Evolutionary conservation across 2,113 vertebrate genomes (phyloP), one percentile per base, ranked within the genome.

Genomic region (Podocnemis expansa): DNA sequence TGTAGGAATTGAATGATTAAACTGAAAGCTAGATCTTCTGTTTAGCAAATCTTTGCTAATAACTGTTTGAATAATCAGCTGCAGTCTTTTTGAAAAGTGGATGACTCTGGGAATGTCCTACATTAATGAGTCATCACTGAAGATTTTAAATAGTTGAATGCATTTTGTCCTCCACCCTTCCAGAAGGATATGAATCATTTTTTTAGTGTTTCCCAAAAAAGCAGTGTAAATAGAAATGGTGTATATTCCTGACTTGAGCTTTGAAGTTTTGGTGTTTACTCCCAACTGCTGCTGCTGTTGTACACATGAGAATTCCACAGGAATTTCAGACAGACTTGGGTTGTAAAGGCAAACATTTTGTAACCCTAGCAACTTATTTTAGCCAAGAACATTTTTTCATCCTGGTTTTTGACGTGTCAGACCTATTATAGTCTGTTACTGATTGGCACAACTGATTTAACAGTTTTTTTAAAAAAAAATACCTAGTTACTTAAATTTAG

Each of bases 71-170:
- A 63, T 45, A 94, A 56, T 56, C 67, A 89, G 90, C 94, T 73
- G 34, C 55, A 54, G 49, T 96, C 58, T 94, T 93, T 97, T 88
- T 87, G 89, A 87, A 93, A 95, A 89, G 55, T 80, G 94, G 75
- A n/a, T 29, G 63, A 87, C 95, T 96, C 96, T 96, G 96, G 97
- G 97, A 98, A 94, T 89, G 84, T 91, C 95, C 92, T 84, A 38
- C 93, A 84, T 75, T 93, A 43, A 67, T 98, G 98, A 98, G 92
- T 98, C 98, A 98, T 96, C 89, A 80, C 70, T 96, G 91, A 94
- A 91, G 49, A 93, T 97, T 98, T 97, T 96, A 97, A 98, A 97
- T 98, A 98, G 96, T 95, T 95, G 87, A 93, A 82, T 96, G 92
- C 89, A 93, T 63, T 97, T 97, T 96, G 97, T 95, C 97, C 85